phyloP scores from a whole-genome alignment of 2,113 vertebrate genomes.

The Alligator sinensis region DNA sequence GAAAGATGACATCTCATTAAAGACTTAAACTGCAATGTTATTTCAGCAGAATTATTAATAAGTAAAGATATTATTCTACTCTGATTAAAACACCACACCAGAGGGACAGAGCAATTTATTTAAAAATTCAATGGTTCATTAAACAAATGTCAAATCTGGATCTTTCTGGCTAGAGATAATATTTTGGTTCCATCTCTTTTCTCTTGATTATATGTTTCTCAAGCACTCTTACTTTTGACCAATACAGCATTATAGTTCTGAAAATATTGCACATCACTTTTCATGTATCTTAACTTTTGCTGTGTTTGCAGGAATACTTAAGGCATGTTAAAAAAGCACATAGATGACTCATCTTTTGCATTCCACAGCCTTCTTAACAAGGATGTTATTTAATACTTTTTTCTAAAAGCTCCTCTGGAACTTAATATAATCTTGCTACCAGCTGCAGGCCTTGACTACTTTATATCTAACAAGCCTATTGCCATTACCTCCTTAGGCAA shows the following conservation, averaged over 20 bases:
- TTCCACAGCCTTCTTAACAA: not conserved
- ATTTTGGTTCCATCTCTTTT: not conserved
- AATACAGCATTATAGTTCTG: not conserved
- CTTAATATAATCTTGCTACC: not conserved
- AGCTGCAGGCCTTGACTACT: not conserved
- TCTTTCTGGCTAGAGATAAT: not conserved
- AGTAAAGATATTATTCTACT: not conserved
- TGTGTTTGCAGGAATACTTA: not conserved
- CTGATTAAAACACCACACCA: not conserved
- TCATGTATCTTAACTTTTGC: not conserved
- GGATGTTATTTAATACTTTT: rapidly evolving
- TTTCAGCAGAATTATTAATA: not conserved
- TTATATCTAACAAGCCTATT: not conserved
- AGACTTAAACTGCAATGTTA: too few species aligned
- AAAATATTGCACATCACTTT: not conserved
- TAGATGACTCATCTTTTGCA: not conserved
- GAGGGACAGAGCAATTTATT: not conserved
- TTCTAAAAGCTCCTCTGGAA: not conserved
- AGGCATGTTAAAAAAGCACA: not conserved
- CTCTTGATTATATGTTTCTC: slow-evolving; percentile 13
- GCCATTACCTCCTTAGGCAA: not conserved
- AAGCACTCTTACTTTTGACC: not conserved
- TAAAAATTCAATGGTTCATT: not conserved
- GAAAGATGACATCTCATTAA: not conserved
- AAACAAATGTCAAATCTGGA: slow-evolving; percentile 20